phyloP scores from a whole-genome alignment of 2,113 vertebrate species.

The Oryzias woworae region DNA sequence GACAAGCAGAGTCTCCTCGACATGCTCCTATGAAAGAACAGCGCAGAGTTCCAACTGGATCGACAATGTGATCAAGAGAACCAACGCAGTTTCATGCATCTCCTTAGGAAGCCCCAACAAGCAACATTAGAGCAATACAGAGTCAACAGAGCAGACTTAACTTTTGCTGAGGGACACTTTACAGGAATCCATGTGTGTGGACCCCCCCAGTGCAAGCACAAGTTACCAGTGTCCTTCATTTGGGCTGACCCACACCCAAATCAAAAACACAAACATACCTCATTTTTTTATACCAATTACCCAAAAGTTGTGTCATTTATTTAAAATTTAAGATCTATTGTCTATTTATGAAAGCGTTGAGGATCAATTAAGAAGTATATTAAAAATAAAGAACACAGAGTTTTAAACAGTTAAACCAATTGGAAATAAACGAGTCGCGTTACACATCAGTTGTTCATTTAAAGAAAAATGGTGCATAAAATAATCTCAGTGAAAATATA shows the following conservation, averaged over 20 bases:
- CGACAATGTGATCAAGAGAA: constrained; percentile 64
- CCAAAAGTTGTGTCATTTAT: background rate
- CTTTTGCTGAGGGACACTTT: background rate
- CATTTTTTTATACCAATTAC: constrained; percentile 9
- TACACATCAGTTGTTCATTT: too few relatives aligned
- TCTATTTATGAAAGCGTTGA: too few relatives aligned
- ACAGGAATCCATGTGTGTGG: constrained; percentile 1
- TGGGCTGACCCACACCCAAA: constrained; percentile 14
- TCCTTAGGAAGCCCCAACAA: constrained; percentile 53
- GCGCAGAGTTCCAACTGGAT: constrained; percentile 70
- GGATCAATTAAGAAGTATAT: too few relatives aligned
- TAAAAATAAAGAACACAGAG: too few relatives aligned
- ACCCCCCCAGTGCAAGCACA: constrained; percentile 35
- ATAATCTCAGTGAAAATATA: too few relatives aligned
- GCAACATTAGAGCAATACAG: constrained; percentile 32
- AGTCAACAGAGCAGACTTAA: constrained; percentile 20
- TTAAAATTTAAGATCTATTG: too few relatives aligned
- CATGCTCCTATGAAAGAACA: constrained; percentile 51
- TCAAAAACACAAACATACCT: constrained; percentile 27
- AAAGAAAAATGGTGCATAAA: too few relatives aligned
- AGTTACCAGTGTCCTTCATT: constrained; percentile 27
- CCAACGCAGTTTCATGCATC: constrained; percentile 63
- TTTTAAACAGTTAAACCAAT: too few relatives aligned
- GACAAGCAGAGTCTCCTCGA: constrained; percentile 53
- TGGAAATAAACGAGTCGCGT: too few relatives aligned